phyloP scores from a whole-genome alignment of 2,888 invertebrate species.

The Callosobruchus maculatus region DNA sequence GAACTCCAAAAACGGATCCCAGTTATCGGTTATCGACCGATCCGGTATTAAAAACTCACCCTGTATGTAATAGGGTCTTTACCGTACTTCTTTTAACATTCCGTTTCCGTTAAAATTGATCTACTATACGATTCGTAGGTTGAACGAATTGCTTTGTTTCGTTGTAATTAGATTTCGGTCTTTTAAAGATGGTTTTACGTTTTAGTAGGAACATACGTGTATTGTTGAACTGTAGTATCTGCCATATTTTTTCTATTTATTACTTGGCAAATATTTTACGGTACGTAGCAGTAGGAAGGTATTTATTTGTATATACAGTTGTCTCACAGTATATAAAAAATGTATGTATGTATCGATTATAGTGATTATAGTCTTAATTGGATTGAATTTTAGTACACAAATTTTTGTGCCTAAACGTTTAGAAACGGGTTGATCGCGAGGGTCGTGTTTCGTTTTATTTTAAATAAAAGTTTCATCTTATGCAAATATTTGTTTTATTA shows the following conservation, averaged over 20 bases:
- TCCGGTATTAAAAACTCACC: too few species aligned
- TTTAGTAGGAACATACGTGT: not conserved
- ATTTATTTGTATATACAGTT: not conserved
- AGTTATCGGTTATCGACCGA: too few species aligned
- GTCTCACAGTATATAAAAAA: not conserved
- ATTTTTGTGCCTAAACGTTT: not conserved
- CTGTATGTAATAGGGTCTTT: too few species aligned
- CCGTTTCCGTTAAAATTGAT: too few species aligned
- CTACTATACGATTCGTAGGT: too few species aligned
- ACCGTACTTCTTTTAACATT: too few species aligned
- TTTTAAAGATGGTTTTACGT: not conserved
- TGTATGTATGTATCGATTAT: not conserved
- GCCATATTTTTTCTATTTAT: not conserved
- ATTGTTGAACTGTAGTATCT: not conserved
- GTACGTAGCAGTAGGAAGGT: not conserved
- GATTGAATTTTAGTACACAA: not conserved
- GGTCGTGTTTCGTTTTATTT: not conserved
- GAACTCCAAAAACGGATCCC: too few species aligned
- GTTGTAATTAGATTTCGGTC: not conserved
- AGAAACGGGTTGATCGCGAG: not conserved
- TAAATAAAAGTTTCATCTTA: not conserved
- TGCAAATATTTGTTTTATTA: not conserved
- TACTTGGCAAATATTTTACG: not conserved
- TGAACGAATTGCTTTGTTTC: too few species aligned
- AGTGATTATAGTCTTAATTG: not conserved